Evolutionary conservation across 2,797 vertebrate genomes (phyloP), one percentile per base, ranked within the genome.

Genomic region (Poeciliopsis paucimaculata): DNA sequence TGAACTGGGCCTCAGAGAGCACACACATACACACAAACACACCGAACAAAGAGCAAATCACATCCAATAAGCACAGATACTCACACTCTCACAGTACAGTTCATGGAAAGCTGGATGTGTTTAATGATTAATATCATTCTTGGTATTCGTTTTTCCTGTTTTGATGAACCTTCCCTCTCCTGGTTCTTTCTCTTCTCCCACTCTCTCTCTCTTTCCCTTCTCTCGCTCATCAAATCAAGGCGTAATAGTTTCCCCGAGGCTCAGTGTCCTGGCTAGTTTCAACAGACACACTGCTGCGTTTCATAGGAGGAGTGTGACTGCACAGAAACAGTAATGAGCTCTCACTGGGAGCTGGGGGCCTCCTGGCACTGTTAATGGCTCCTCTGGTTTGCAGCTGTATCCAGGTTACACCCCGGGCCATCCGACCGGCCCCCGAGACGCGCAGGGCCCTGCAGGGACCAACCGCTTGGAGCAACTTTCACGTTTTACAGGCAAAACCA

Each of bases 281-380:
- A 93, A 85, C 93, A 89, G 90, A 85, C 92, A 86, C 86, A 71
- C 89, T 89, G 92, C 90, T 92, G 92, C 79, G 91, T 93, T 91
- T 93, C 92, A 93, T 91, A 92, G 87, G 75, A 92, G 89, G 92
- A 93, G 90, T 94, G 92, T 88, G 93, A 94, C 94, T 89, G 91
- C 93, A 94, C 92, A 94, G 93, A 94, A 92, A 94, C 90, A 81
- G 86, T 95, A 95, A 95, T 93, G 93, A 95, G 90, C 92, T 89
- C 93, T 95, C 92, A 81, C 90, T 92, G 93, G 93, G 94, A 93
- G 88, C 90, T 43, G 76, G 84, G 81, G 90, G 92, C 86, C 92
- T 92, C 90, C 91, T 91, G 93, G 93, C 91, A 84, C 90, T 64
- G 84, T 88, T 94, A 95, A 94, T 94, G 91, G 92, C 88, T 93